These are phyloP conservation scores for Zaprionus inermis DNA, from an alignment of 1,140 invertebrate genomes.

Conservation along the genomic window DNA sequence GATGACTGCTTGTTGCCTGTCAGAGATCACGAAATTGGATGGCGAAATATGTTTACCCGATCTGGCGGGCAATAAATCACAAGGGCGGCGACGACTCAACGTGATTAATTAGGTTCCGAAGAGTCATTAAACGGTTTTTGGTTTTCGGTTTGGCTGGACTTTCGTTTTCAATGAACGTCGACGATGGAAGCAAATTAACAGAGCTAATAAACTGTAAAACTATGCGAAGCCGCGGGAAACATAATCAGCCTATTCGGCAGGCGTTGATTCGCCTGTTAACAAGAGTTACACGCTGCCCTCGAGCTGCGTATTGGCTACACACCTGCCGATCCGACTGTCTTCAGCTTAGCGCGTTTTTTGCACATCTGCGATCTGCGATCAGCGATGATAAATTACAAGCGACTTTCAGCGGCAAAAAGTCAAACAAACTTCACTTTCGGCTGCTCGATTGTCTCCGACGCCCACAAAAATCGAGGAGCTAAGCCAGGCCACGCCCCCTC, in stretches of 20 bases:
- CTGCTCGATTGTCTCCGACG: slow-evolving; percentile 27
- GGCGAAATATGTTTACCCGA: slow-evolving; percentile 44
- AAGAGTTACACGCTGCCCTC: slow-evolving; percentile 27
- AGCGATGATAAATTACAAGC: slow-evolving; percentile 17
- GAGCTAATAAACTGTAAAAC: slow-evolving; percentile 54
- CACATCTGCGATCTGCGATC: neutral
- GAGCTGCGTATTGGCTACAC: slow-evolving; percentile 11
- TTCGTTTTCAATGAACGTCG: slow-evolving; percentile 64
- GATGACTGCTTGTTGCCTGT: slow-evolving; percentile 33
- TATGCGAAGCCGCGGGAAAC: slow-evolving; percentile 2
- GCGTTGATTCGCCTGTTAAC: slow-evolving; percentile 54
- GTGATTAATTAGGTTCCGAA: slow-evolving; percentile 35
- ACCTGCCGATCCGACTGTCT: slow-evolving; percentile 12
- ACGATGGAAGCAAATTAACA: slow-evolving; percentile 45
- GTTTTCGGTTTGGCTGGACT: slow-evolving; percentile 47
- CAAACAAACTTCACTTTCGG: slow-evolving; percentile 57
- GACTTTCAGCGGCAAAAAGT: slow-evolving; percentile 24
- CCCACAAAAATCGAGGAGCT: slow-evolving; percentile 23
- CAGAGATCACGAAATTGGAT: slow-evolving; percentile 42
- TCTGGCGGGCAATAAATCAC: slow-evolving; percentile 46
- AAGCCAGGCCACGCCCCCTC: slow-evolving; percentile 23
- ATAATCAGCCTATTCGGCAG: slow-evolving; percentile 51
- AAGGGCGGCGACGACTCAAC: slow-evolving; percentile 35
- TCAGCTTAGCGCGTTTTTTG: neutral
- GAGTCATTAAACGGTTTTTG: slow-evolving; percentile 21